Evolutionary conservation across 1,140 invertebrate species (phyloP), one percentile per base, ranked within the genome.

Genomic region (Drosophila subobscura): DNA sequence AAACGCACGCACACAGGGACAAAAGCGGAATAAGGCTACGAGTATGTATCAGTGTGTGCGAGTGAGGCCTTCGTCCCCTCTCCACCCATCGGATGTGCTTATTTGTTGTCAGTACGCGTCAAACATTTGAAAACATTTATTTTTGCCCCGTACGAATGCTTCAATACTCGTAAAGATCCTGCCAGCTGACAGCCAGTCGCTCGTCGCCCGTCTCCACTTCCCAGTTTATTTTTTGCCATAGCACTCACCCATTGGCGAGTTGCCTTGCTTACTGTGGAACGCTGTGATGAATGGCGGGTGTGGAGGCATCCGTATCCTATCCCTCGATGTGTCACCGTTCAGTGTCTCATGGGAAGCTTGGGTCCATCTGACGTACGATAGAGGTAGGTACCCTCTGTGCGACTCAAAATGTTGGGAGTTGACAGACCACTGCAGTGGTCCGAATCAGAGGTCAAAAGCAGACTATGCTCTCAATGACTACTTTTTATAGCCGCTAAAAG

Each of bases 81-180:
- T 16, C 7, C 61, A 14, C 41, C 46, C 61, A 44, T 63, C 56
- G 61, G 53, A 61, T 78, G 68, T 74, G 67, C 81, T 85, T 85
- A 85, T 86, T 85, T 85, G 81, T 85, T 86, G 81, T 85, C 81
- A 86, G 81, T 81, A 75, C 83, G 81, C 81, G 81, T 86, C 81
- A 88, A 86, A 86, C 83, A 86, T 86, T 88, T 83, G 81, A 86
- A 86, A 86, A 86, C 78, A 86, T 86, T 86, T 86, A 83, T 86
- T 86, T 88, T 86, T 88, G 78, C 77, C 74, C 70, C 75, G 50
- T 70, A 86, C 72, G 63, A 84, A 79, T 77, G 76, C 64, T 67
- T 77, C 81, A 80, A 73, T 85, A 66, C 77, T 86, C 77, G 77
- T 64, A 73, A 65, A 74, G 67, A 65, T 61, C 67, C 77, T 53